A percentile compares a stretch with the other conserved stretches of the same genome.
phyloP scores from a whole-genome alignment of 1,140 invertebrate genomes.

The Nylanderia fulva region DNA sequence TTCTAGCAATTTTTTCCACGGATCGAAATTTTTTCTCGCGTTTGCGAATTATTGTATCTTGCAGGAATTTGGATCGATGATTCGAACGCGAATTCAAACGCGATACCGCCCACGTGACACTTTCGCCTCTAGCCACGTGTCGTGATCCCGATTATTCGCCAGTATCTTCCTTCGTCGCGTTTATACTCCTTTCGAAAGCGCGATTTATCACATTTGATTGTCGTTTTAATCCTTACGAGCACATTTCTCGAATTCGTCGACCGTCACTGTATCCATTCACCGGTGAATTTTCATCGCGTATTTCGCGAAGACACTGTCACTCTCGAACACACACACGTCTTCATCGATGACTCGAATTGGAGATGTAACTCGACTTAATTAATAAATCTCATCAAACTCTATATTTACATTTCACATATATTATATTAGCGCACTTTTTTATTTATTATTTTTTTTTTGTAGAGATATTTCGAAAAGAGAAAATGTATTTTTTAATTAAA shows the following conservation, averaged over 20 bases:
- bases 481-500: not conserved
- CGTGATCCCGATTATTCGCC: conserved; percentile 23
- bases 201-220: not conserved
- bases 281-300: not conserved
- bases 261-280: conserved; percentile 25
- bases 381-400: not conserved
- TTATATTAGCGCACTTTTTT: not conserved
- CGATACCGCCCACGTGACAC: conserved; percentile 64
- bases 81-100: not conserved
- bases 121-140: conserved; percentile 63
- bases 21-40: not conserved
- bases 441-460: not conserved
- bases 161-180: not conserved
- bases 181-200: not conserved
- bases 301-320: conserved; percentile 23
- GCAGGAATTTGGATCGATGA: too few relatives aligned
- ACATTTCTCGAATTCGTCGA: not conserved
- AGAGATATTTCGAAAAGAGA: not conserved
- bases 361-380: not conserved
- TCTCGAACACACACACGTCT: not conserved
- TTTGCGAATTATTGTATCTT: not conserved
- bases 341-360: not conserved
- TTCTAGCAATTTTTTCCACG: not conserved
- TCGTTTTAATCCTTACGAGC: not conserved
- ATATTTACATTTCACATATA: not conserved